Base-by-base conservation (phyloP, 2,888 invertebrate genomes). In the Dicyrtomina minuta region DNA sequence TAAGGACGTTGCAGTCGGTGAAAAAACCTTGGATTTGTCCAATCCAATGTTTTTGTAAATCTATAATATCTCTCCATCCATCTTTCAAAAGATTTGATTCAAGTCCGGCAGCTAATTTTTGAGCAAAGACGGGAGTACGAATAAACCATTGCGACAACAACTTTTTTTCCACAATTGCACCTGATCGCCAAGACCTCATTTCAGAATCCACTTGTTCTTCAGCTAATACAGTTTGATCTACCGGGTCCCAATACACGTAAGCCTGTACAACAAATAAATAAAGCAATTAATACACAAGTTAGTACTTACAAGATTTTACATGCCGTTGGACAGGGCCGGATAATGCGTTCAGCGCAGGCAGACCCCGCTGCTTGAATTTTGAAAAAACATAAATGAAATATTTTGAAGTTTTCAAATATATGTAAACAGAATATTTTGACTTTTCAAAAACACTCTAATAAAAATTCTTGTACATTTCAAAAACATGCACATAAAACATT, bases 171-270 rank as follows among this genome's bases (percentile, higher is more conserved):
- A 96, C 96, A 83, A 89, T 88, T 8, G 94, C 97, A 1, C 98
- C 97, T 4, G 98, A 98, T 70, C 99, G 86, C 99, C 99, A 99
- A 0, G 96, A 96, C 79, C 87, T 86, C 13, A 95, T 93, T 79
- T 90, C 87, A 58, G 88, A 88, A 84, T 96, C 96, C 3, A 99
- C 96, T 85, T 99, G 99, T 81, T 99, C 99, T 83, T 97, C 93
- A 4, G 98, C 99, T 74, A 99, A 83, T 1, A 99, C 99, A 2
- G 99, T 99, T 82, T 92, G 84, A 83, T 99, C 99, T 0, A 98
- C 86, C 1, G 99, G 99, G 85, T 99, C 99, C 99, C 99, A 99
- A 83, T 97, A 97, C 0, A 98, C 97, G 74, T 88, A 84, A 13
- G 93, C 90, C 89, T 91, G 75, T 44, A 83, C 82, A 72, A 66